Evolutionary conservation across 2,113 vertebrate genomes (phyloP).

Genomic region (Drymodes brunneopygia): DNA sequence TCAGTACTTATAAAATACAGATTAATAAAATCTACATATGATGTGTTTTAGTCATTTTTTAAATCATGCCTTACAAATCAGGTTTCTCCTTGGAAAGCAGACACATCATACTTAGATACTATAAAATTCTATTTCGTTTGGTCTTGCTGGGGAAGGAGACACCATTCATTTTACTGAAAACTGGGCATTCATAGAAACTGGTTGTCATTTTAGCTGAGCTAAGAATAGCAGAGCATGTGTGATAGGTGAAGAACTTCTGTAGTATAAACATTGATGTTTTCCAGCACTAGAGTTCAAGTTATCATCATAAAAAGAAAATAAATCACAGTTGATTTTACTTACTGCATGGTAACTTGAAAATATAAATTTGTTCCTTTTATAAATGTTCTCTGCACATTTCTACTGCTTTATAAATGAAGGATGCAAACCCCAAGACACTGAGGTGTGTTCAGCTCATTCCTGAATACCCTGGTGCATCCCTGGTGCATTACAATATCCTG

Average conservation of each 20-base stretch:
- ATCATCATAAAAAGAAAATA: not conserved
- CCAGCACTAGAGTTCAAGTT: not conserved
- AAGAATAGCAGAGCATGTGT: constrained; percentile 38
- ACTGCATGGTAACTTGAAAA: not conserved
- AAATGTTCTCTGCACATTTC: not conserved
- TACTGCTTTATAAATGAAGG: not conserved
- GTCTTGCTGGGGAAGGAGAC: not conserved
- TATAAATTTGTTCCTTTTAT: not conserved
- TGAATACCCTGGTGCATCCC: not conserved
- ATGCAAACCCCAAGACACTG: not conserved
- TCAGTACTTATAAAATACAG: not conserved
- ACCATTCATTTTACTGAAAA: not conserved
- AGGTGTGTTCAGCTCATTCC: not conserved
- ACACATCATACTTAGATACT: not conserved
- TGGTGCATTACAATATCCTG: not conserved
- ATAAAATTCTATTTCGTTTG: not conserved
- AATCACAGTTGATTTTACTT: not conserved
- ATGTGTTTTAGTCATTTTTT: not conserved
- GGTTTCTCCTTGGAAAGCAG: not conserved
- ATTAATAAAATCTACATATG: not conserved
- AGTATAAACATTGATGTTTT: not conserved
- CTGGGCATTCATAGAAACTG: not conserved
- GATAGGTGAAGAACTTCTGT: not conserved
- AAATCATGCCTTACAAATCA: not conserved
- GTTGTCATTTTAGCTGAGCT: not conserved